phyloP scores from a whole-genome alignment of 2,888 invertebrate species.

The Cacoxenus indagator region DNA sequence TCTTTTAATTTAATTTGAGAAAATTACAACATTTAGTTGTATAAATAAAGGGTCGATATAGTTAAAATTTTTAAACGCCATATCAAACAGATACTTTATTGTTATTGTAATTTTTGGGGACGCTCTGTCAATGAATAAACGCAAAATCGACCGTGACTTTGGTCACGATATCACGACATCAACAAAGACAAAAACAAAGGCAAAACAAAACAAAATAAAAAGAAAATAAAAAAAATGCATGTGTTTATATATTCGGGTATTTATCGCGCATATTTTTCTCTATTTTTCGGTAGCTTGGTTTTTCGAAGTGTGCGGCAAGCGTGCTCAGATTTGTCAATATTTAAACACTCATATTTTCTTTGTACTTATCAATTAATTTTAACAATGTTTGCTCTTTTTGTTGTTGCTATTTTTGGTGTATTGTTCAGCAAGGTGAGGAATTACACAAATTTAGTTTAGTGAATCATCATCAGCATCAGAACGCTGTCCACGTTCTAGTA shows the following conservation, averaged over 20 bases:
- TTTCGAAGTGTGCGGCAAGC: constrained; percentile 28
- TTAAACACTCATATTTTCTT: constrained; percentile 5
- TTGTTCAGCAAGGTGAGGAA: neutral
- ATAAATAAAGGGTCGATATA: neutral
- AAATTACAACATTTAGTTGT: constrained; percentile 12
- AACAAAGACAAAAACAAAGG: no score
- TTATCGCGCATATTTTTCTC: neutral
- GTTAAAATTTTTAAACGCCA: neutral
- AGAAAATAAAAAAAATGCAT: no score
- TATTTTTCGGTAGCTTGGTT: constrained; percentile 24
- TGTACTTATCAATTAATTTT: neutral
- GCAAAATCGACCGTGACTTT: neutral
- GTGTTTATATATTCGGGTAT: neutral
- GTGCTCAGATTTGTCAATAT: constrained; percentile 6
- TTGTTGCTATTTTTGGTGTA: neutral
- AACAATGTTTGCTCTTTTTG: neutral
- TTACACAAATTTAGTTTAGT: constrained; percentile 16
- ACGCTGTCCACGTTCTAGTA: neutral
- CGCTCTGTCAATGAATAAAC: neutral
- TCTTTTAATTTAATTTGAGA: neutral
- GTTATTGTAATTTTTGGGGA: neutral
- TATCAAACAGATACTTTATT: neutral
- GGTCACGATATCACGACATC: no score
- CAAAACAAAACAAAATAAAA: no score
- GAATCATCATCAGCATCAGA: constrained; percentile 32